Percentiles rank a stretch among this genome's conserved stretches.
Evolutionary conservation across 2,797 vertebrate genomes (phyloP).

Genomic region (Trichosurus vulpecula): DNA sequence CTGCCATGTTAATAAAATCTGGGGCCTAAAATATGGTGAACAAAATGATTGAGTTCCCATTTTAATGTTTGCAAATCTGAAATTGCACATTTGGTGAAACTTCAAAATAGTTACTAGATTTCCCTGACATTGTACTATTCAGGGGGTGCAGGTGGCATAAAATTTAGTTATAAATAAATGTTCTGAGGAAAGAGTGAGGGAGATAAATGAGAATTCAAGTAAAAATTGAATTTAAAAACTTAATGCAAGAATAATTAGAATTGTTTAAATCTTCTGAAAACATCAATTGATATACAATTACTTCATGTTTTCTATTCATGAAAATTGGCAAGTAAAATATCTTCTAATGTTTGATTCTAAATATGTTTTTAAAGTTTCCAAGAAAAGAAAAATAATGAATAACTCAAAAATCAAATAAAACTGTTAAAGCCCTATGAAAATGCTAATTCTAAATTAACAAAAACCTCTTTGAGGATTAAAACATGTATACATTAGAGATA

Average conservation of each 20-base stretch:
- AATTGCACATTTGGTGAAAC: background rate
- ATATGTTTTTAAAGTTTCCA: conserved; percentile 36
- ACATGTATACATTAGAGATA: background rate
- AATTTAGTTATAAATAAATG: background rate
- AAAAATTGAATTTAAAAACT: too few species aligned
- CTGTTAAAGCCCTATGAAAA: conserved; percentile 51
- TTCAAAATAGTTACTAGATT: background rate
- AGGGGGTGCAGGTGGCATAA: background rate
- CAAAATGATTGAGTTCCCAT: background rate
- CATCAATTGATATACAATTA: background rate
- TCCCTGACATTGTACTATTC: background rate
- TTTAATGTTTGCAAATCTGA: conserved; percentile 5
- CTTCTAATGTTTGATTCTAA: background rate
- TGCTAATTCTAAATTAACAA: conserved; percentile 7
- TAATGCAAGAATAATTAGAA: background rate
- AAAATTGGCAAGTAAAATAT: conserved; percentile 47
- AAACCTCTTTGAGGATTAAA: background rate
- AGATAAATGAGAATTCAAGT: background rate
- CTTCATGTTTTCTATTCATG: background rate
- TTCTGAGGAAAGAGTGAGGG: background rate
- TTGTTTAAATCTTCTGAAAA: conserved; percentile 19
- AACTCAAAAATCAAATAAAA: conserved; percentile 47
- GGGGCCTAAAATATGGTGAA: conserved; percentile 27
- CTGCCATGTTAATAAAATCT: background rate
- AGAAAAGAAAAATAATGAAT: conserved; percentile 6